These are phyloP conservation scores for Cyclopterus lumpus DNA, from an alignment of 2,797 vertebrate genomes.

Conservation along the genomic window DNA sequence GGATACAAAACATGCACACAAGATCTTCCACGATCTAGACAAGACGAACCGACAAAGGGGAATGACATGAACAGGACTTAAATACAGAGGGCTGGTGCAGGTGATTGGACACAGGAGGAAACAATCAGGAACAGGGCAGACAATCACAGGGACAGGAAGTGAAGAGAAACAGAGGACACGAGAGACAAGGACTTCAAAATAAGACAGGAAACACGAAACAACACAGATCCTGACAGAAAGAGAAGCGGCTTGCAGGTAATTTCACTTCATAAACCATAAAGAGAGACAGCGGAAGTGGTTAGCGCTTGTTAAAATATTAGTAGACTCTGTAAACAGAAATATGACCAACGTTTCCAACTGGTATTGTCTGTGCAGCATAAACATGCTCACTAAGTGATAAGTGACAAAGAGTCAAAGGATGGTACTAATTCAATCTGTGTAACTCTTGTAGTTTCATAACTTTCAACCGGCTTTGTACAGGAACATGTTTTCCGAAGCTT, in stretches of 20 bases:
- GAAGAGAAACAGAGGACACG: too few relatives aligned
- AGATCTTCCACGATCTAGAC: too few relatives aligned
- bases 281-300: slow-evolving; percentile 16
- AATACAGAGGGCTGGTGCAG: too few relatives aligned
- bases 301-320: not conserved
- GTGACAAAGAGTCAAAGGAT: not conserved
- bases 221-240: too few relatives aligned
- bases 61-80: too few relatives aligned
- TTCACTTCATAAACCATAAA: not conserved
- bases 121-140: too few relatives aligned
- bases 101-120: too few relatives aligned
- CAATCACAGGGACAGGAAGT: too few relatives aligned
- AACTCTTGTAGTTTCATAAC: not conserved
- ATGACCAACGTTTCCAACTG: not conserved
- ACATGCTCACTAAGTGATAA: not conserved
- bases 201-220: too few relatives aligned
- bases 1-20: too few relatives aligned
- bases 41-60: too few relatives aligned
- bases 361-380: not conserved
- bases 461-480: slow-evolving; percentile 11
- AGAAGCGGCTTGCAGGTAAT: not conserved
- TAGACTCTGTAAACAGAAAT: not conserved
- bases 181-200: too few relatives aligned
- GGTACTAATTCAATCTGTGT: not conserved
- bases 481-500: slow-evolving; percentile 41